A percentile compares a stretch with the other conserved stretches of the same genome.
phyloP scores from a whole-genome alignment of 1,140 invertebrate genomes.

The Artemia franciscana region DNA sequence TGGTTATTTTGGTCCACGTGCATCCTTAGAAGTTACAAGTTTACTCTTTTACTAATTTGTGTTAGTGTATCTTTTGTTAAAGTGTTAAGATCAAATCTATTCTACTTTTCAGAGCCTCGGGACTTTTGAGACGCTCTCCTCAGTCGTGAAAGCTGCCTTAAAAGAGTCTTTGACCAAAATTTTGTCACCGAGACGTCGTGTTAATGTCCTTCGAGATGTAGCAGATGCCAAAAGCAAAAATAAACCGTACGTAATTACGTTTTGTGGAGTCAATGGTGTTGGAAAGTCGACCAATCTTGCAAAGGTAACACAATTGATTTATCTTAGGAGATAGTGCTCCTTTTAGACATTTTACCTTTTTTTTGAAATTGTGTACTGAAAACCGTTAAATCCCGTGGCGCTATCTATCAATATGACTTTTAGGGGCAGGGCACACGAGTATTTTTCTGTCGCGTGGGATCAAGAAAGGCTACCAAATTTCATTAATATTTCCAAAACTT shows the following conservation, averaged over 20 bases:
- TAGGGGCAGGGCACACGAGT: too few species aligned
- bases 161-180: conserved; percentile 70
- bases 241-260: conserved; percentile 83
- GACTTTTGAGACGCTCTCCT: conserved; percentile 72
- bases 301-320: conserved; percentile 31
- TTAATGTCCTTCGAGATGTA: conserved; percentile 92
- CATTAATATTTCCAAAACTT: too few species aligned
- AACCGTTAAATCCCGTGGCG: too few species aligned
- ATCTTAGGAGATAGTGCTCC: background rate
- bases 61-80: too few species aligned
- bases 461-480: too few species aligned
- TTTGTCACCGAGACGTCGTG: conserved; percentile 71
- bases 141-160: conserved; percentile 52
- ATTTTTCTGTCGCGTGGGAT: too few species aligned
- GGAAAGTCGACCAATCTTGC: conserved; percentile 98
- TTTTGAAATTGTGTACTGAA: background rate
- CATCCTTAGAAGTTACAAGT: too few species aligned
- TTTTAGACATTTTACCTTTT: background rate
- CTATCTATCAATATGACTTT: too few species aligned
- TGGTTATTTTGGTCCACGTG: too few species aligned
- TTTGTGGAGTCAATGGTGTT: conserved; percentile 98
- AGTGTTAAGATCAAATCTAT: background rate
- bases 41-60: too few species aligned
- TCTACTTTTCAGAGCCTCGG: conserved; percentile 32
- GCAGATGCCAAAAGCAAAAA: conserved; percentile 55